Percentiles rank a stretch among this genome's conserved stretches.
Conservation (phyloP, 1,140 invertebrate genomes). For the Penaeus vannamei region DNA sequence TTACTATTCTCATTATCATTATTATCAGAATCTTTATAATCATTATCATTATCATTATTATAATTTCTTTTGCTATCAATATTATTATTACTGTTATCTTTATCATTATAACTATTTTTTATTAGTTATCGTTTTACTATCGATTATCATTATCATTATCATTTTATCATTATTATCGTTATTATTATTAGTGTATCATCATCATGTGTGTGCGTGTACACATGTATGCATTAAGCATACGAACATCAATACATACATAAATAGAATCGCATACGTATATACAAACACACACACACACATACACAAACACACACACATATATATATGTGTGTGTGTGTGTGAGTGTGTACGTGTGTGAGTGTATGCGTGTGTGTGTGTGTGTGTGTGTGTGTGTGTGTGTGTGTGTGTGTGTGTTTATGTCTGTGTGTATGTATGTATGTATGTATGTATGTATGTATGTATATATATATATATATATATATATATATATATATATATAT, state of each 20-base stretch:
- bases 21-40: too few relatives aligned
- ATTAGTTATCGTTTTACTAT: too few relatives aligned
- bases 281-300: background rate
- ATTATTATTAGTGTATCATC: too few relatives aligned
- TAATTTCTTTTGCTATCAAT: too few relatives aligned
- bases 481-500: constrained; percentile 22
- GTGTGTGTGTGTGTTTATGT: background rate
- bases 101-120: too few relatives aligned
- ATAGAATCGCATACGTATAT: background rate
- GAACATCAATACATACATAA: constrained; percentile 2
- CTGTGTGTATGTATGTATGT: background rate
- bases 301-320: background rate
- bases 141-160: too few relatives aligned
- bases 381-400: background rate
- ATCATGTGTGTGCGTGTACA: background rate
- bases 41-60: too few relatives aligned
- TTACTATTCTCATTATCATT: too few relatives aligned
- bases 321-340: background rate
- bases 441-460: background rate
- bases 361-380: background rate
- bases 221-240: background rate
- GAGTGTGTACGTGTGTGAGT: background rate
- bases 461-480: background rate
- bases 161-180: too few relatives aligned
- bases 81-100: too few relatives aligned